A percentile compares a stretch with the other conserved stretches of the same genome.
phyloP scores from a whole-genome alignment of 2,888 invertebrate genomes.

The Choristoneura rosaceana region DNA sequence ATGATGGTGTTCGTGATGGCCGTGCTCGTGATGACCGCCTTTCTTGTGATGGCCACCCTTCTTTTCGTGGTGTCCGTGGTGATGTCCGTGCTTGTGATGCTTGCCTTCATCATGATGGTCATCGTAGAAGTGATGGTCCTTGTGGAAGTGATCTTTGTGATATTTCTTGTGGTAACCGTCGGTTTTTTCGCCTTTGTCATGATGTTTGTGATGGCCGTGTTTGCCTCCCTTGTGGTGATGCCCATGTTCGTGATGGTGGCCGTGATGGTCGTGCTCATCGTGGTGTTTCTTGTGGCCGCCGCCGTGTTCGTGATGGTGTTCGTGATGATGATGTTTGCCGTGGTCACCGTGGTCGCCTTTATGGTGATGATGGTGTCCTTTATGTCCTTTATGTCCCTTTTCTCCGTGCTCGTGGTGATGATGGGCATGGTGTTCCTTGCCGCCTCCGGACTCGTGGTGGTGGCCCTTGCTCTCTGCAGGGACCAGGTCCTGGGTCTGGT shows the following conservation, averaged over 20 bases:
- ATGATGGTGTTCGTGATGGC: constrained; percentile 79
- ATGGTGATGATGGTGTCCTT: constrained; percentile 80
- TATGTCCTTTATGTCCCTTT: constrained; percentile 78
- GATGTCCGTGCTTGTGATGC: constrained; percentile 79
- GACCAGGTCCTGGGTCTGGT: constrained; percentile 74
- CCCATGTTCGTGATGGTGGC: constrained; percentile 76
- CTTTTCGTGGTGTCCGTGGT: constrained; percentile 77
- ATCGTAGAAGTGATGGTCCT: constrained; percentile 82
- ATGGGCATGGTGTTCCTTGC: constrained; percentile 75
- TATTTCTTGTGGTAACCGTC: constrained; percentile 81
- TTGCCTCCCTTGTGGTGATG: constrained; percentile 80
- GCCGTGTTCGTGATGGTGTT: constrained; percentile 76
- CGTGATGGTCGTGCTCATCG: constrained; percentile 77
- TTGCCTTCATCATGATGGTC: constrained; percentile 79
- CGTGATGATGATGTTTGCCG: constrained; percentile 76
- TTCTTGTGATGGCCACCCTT: constrained; percentile 79
- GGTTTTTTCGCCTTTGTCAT: constrained; percentile 77
- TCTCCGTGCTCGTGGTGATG: constrained; percentile 78
- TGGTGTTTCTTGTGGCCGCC: constrained; percentile 78
- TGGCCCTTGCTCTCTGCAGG: constrained; percentile 73
- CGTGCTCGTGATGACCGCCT: constrained; percentile 76
- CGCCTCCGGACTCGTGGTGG: constrained; percentile 76
- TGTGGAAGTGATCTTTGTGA: constrained; percentile 80
- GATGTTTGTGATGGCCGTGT: constrained; percentile 77
- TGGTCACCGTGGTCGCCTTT: constrained; percentile 78